Evolutionary conservation across 2,113 vertebrate species (phyloP).

Genomic region (Semicossyphus pulcher): DNA sequence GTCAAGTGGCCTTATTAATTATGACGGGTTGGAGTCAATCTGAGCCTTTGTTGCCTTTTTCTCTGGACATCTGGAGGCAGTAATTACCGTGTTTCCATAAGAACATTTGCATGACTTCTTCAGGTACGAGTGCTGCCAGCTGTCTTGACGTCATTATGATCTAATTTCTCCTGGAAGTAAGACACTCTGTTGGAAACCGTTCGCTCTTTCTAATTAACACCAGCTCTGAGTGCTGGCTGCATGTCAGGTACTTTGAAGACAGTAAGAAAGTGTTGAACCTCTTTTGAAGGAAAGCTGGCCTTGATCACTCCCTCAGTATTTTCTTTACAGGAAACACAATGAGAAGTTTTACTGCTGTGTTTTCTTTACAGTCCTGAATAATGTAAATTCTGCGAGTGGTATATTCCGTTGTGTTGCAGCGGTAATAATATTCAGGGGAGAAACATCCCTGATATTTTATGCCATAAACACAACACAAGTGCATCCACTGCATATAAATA

Average conservation of each 20-base stretch:
- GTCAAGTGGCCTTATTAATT: too few relatives aligned
- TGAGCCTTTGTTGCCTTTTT: too few relatives aligned
- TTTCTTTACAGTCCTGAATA: background rate
- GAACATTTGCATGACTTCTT: background rate
- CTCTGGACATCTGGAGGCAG: too few relatives aligned
- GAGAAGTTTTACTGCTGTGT: background rate
- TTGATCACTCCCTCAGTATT: constrained; percentile 9
- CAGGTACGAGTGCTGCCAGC: background rate
- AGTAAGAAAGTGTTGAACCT: background rate
- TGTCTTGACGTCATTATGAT: background rate
- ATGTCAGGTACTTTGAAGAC: constrained; percentile 20
- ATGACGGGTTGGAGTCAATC: too few relatives aligned
- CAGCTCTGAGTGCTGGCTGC: background rate
- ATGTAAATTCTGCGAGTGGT: background rate
- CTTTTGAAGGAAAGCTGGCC: constrained; percentile 2
- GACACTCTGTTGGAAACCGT: background rate
- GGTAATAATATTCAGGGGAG: constrained; percentile 2
- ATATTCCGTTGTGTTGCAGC: background rate
- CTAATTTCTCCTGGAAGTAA: background rate
- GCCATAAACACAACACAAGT: constrained; percentile 52
- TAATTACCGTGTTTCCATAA: background rate
- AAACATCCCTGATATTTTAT: constrained; percentile 40
- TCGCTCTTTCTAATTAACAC: constrained; percentile 5
- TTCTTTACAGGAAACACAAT: background rate
- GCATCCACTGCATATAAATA: constrained; percentile 72